Evolutionary conservation across 2,113 vertebrate genomes (phyloP), one percentile per base, ranked within the genome.

Genomic region (Desmodus rotundus): DNA sequence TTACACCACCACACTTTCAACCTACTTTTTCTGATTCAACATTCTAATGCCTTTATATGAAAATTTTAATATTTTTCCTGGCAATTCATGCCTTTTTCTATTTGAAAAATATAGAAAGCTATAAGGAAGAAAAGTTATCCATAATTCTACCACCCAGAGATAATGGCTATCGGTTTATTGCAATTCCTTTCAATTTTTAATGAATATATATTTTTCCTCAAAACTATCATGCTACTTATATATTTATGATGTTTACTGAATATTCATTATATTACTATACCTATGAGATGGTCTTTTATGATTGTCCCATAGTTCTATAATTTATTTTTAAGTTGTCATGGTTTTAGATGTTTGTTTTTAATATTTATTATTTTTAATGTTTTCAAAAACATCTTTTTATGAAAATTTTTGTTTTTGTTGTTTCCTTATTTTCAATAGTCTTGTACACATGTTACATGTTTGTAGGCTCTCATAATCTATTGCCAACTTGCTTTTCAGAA

Each of bases 81-180:
- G 15, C 93, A 80, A 36, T 89, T 43, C 19, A 77, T 87, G 47
- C 24, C 14, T 12, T 78, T 95, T 83, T 73, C 58, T 83, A 82
- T 63, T 87, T 82, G 14, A 41, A 78, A 96, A 97, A 22, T 74
- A 89, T 56, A 31, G 52, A 76, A 85, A 95, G 82, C 28, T 91
- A 20, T 45, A 36, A 83, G 70, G 68, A 95, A 89, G 9, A 91
- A 96, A 90, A 80, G 52, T n/a, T 47, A 76, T 26, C 22, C 4
- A 65, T 93, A 73, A 26, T 82, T 90, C 56, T 94, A n/a, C 10
- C 12, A 45, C n/a, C 2, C 10, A 92, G 36, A 68, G 24, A 81
- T 88, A 68, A 84, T 74, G 15, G 3, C 36, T 92, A 22, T 78
- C 43, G 43, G 22, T 83, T 92, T 65, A 76, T 84, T 78, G 7